Percentiles rank a stretch among this genome's conserved stretches.
Conservation (phyloP, 2,113 vertebrate species). For the Scopus umbretta region DNA sequence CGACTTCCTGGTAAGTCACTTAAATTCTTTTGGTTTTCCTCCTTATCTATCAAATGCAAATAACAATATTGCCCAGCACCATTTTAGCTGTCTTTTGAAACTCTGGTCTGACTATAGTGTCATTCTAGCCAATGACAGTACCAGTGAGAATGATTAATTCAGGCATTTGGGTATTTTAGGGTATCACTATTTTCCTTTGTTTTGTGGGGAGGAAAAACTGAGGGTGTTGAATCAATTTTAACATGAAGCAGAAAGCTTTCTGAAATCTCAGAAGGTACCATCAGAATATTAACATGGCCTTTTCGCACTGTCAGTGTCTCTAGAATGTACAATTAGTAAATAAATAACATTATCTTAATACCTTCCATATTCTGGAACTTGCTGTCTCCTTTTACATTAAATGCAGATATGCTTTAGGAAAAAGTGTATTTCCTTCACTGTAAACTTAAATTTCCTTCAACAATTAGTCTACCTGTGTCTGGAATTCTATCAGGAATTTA, state of each 20-base stretch:
- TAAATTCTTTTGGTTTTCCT: neutral
- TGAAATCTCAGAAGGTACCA: neutral
- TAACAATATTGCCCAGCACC: neutral
- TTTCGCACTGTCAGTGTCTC: accelerated
- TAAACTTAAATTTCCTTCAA: neutral
- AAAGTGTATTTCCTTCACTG: accelerated
- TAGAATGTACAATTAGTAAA: neutral
- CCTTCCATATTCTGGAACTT: neutral
- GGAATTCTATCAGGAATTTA: neutral
- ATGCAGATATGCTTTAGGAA: neutral
- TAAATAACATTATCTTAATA: neutral
- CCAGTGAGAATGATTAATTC: neutral
- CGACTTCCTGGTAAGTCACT: neutral
- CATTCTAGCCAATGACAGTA: neutral
- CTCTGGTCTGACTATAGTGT: neutral
- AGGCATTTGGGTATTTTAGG: neutral
- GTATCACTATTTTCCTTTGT: neutral
- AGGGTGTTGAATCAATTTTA: neutral
- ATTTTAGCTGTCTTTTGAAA: neutral
- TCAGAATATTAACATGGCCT: neutral
- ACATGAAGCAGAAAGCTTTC: neutral
- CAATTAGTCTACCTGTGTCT: neutral
- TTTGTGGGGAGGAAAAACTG: neutral
- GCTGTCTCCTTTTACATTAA: neutral
- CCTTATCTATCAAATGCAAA: neutral